Base-by-base conservation (phyloP, 2,113 vertebrate species). In the Nothocercus julius region DNA sequence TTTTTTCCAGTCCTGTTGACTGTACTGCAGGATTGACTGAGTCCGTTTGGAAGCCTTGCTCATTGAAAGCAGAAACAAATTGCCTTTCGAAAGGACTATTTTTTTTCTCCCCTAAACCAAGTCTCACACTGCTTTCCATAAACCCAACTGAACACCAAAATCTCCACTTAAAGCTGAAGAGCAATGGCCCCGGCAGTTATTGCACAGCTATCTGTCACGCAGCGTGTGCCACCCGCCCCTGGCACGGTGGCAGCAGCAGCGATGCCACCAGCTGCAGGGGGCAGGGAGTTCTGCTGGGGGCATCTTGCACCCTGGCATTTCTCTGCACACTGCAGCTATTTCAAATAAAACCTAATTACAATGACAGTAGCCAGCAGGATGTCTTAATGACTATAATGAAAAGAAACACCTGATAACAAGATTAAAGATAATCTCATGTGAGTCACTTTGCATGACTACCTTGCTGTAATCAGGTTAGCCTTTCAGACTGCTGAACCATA, bases 371-470 rank as follows among this genome's bases (percentile, higher is more conserved):
- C 69, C 36, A 94, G 79, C 25, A 80, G 77, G 80, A 66, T 95
- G 93, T 85, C 53, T 92, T 80, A 82, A 80, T 92, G 91, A 74
- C 49, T 25, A 9, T 63, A 73, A 89, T 4, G 64, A 40, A 91
- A 94, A 96, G 38, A 75, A 93, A 82, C 79, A 70, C 78, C 84
- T 2, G 5, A 70, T 87, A 82, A 77, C 49, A 84, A 97, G 96
- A 96, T 95, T 93, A 72, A 95, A 97, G 92, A 87, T 89, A 83
- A 97, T 62, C 74, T 87, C 0, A 0, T 38, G 68, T 94, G 96
- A 97, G 93, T 97, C 96, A 97, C 83, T 67, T n/a, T 77, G 87
- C 95, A 89, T 25, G 83, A 92, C 34, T n/a, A 58, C 89, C 76
- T 84, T 80, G 64, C 36, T 78, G 84, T 62, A 88, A 97, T 91